Base-by-base conservation (phyloP, 2,113 vertebrate genomes). In the Rousettus leschenaultii region DNA sequence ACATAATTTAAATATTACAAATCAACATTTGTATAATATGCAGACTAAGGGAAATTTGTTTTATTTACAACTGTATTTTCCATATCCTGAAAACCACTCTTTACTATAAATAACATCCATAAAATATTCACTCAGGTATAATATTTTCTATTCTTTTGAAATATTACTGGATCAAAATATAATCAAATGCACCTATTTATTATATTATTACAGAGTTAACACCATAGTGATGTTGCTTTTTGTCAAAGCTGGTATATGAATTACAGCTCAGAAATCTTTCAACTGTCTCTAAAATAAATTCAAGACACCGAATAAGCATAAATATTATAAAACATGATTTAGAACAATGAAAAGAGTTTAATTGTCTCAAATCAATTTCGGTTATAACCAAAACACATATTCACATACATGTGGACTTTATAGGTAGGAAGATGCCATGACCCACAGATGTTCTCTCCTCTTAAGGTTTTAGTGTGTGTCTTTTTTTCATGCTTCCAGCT, bases 401-500 rank as follows among this genome's bases (percentile, higher is more conserved):
- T 91, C 65, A 40, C 38, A 19, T 40, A 30, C 33, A 21, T 35
- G 35, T n/a, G 70, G 9, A 63, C 26, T 87, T 86, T 7, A 24
- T 13, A 10, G 7, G n/a, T 40, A 71, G 26, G 21, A 30, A 71
- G 40, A 7, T 86, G 7, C 7, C 43, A 10, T 33, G 6, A 1
- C 14, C 8, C 3, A 21, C 4, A 22, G 40, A 0, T 1, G 5
- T 70, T 16, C 6, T 12, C 6, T 53, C 21, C 3, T 13, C 19
- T 89, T 30, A 15, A 45, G 6, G 3, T 70, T 11, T 24, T 12
- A 70, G 3, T 12, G 0, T 38, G 3, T 38, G 1, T 38, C n/a
- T 92, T n/a, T n/a, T n/a, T n/a, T 35, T 13, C 61, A 89, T 48
- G 3, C 15, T 87, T 84, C 8, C n/a, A 68, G 45, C 18, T 61